These are phyloP conservation scores for Acropternis orthonyx DNA, from an alignment of 2,797 vertebrate genomes.

Conservation along the genomic window DNA sequence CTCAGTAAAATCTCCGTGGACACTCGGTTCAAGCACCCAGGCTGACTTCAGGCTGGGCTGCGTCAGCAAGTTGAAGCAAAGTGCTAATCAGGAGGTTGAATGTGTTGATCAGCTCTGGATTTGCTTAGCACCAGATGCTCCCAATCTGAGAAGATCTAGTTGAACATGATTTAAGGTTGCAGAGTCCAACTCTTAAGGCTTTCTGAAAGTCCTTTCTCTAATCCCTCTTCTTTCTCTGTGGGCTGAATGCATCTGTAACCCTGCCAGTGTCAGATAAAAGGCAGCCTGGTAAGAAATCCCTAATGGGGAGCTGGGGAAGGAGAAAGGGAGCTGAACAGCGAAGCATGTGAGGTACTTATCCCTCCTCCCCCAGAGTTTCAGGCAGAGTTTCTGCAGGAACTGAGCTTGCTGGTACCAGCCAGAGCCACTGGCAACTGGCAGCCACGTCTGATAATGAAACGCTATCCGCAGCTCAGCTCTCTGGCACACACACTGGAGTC, in stretches of 20 bases:
- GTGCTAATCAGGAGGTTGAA: slow-evolving; percentile 61
- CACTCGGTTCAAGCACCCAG: slow-evolving; percentile 32
- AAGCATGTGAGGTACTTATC: slow-evolving; percentile 46
- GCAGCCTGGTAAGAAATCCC: slow-evolving; percentile 68
- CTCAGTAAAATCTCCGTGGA: slow-evolving; percentile 23
- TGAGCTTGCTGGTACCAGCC: slow-evolving; percentile 63
- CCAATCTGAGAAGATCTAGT: slow-evolving; percentile 58
- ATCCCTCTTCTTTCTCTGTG: slow-evolving; percentile 62
- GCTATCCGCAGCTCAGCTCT: not conserved
- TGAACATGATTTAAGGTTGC: slow-evolving; percentile 64
- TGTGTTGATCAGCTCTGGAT: slow-evolving; percentile 63
- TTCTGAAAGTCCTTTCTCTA: slow-evolving; percentile 66
- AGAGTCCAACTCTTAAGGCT: slow-evolving; percentile 53
- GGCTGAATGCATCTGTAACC: slow-evolving; percentile 69
- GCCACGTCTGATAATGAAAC: slow-evolving; percentile 42
- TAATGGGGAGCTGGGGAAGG: slow-evolving; percentile 45
- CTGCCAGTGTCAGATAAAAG: slow-evolving; percentile 72
- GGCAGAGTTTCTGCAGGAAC: slow-evolving; percentile 59
- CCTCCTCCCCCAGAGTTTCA: slow-evolving; percentile 57
- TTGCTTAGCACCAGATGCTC: slow-evolving; percentile 65
- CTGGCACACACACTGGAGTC: not conserved
- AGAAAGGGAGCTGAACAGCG: slow-evolving; percentile 38
- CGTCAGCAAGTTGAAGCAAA: slow-evolving; percentile 58
- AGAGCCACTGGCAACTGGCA: slow-evolving; percentile 66
- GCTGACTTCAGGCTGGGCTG: slow-evolving; percentile 47